Evolutionary conservation across 2,888 invertebrate genomes (phyloP).

Genomic region (Griposia aprilina): DNA sequence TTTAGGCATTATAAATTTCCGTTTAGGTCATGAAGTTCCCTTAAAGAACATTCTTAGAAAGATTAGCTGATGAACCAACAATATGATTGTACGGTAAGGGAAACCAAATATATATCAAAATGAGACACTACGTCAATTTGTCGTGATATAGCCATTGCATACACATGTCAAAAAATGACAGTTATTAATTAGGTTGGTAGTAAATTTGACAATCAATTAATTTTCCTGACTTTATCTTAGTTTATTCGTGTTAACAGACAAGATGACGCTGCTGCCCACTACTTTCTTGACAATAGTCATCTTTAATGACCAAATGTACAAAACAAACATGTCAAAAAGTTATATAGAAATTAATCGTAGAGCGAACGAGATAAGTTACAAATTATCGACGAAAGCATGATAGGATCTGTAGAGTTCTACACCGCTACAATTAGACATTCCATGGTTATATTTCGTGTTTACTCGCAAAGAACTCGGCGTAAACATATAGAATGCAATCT

Average conservation of each 20-base stretch:
- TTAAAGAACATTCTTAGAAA: not conserved
- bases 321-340: not conserved
- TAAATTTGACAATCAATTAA: not conserved
- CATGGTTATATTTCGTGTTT: constrained; percentile 31
- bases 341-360: not conserved
- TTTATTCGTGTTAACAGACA: not conserved
- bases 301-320: not conserved
- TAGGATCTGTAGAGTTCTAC: constrained; percentile 13
- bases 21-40: too few species aligned
- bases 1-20: too few species aligned
- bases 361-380: not conserved
- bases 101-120: not conserved
- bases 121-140: not conserved
- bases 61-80: not conserved
- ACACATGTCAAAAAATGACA: not conserved
- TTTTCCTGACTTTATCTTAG: not conserved
- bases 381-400: constrained; percentile 8
- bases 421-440: constrained; percentile 11
- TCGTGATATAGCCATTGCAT: not conserved
- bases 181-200: not conserved
- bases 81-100: not conserved
- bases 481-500: constrained; percentile 52
- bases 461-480: constrained; percentile 39
- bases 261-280: not conserved
- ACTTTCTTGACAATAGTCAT: not conserved